Evolutionary conservation across 2,113 vertebrate genomes (phyloP).

Genomic region (Indicator indicator): DNA sequence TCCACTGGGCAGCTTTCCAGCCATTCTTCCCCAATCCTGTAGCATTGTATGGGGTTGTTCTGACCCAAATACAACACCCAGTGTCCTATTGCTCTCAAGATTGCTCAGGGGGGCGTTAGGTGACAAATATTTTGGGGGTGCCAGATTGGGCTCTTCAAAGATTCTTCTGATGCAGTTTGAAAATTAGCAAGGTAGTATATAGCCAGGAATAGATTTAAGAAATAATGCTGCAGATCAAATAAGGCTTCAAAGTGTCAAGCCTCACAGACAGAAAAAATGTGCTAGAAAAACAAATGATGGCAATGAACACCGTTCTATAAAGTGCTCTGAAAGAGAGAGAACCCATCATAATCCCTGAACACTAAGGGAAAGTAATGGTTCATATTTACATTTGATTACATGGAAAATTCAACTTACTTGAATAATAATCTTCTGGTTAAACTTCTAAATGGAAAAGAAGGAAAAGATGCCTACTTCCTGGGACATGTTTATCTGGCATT

Average conservation of each 20-base stretch:
- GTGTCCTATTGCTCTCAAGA: neutral
- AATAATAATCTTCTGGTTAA: neutral
- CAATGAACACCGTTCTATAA: neutral
- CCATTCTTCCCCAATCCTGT: no score
- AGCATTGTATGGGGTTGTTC: no score
- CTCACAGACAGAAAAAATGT: neutral
- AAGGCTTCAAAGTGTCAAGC: neutral
- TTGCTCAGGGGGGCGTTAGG: neutral
- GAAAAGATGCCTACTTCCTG: neutral
- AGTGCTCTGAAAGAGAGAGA: neutral
- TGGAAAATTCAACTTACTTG: neutral
- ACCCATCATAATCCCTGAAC: neutral
- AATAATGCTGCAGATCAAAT: neutral
- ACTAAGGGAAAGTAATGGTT: neutral
- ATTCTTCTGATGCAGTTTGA: neutral
- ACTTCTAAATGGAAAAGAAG: neutral
- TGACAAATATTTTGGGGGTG: neutral
- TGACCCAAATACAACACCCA: no score
- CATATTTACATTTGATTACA: neutral
- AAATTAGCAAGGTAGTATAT: neutral
- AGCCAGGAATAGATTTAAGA: neutral
- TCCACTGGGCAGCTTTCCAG: no score
- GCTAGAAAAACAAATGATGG: neutral
- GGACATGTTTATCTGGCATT: neutral
- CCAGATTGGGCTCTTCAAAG: neutral